Base-by-base conservation (phyloP, 1,140 invertebrate species). In the Lycorma delicatula region DNA sequence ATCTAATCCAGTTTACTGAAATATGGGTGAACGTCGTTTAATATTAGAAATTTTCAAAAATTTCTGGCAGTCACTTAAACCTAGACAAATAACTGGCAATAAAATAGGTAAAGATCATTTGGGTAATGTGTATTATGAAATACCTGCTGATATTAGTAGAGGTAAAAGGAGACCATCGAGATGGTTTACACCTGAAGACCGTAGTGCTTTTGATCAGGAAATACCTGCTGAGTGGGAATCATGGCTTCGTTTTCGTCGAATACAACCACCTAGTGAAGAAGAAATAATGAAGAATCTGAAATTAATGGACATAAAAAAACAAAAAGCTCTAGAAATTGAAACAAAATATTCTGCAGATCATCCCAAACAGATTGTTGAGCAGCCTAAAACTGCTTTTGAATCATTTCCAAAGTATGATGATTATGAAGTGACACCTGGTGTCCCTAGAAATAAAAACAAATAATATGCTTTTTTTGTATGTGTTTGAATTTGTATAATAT, bases 181-280 rank as follows among this genome's bases (percentile, higher is more conserved):
- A 52, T 91, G 81, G 79, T 91, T 88, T 73, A 78, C 78, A 56
- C 85, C 88, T 1, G 66, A 72, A 0, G 73, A 76, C 20, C 79
- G 81, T 29, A 73, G 79, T 0, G 3, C 69, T 36, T 67, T 71
- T 25, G 61, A 68, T 54, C 79, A 85, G 65, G 84, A 88, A 64
- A 68, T 88, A 41, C 86, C 88, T 4, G 78, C 85, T 3, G 88
- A 91, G 71, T 92, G 89, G 89, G 86, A 89, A 71, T 73, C 88
- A 11, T 92, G 89, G 89, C 71, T 93, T 22, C 74, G 89, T 70
- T 75, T 79, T 60, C 74, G 85, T 66, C 77, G 86, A 60, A 69
- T 69, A 1, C 72, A 82, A 11, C 81, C 86, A 36, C 89, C 89
- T 1, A 79, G 79, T 0, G 74, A 78, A 38, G 85, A 87, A 64